Conservation (phyloP, 2,113 vertebrate genomes). For the Pandion haliaetus region DNA sequence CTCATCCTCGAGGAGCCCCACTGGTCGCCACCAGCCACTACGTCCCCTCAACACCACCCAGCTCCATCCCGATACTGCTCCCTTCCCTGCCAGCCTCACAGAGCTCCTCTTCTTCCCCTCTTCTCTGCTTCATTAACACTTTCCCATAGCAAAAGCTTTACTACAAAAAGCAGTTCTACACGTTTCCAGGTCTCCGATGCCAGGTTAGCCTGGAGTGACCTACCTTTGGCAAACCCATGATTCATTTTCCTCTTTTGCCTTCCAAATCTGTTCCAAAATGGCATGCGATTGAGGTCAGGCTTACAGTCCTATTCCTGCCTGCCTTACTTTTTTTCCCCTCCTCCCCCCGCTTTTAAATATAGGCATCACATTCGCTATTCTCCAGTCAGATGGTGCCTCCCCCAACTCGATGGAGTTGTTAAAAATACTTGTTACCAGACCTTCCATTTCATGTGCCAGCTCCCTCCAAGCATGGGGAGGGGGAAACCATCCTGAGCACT, state of each 20-base stretch:
- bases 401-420: slow-evolving; percentile 54
- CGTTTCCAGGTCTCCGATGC: neutral
- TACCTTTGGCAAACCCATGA: slow-evolving; percentile 60
- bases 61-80: neutral
- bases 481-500: neutral
- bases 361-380: slow-evolving; percentile 24
- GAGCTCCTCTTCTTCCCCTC: neutral
- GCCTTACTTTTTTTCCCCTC: slow-evolving; percentile 32
- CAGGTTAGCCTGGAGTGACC: slow-evolving; percentile 50
- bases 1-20: neutral
- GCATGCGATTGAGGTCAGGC: slow-evolving; percentile 52
- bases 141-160: neutral
- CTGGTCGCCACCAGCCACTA: fast-evolving
- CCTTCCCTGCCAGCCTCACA: neutral
- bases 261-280: slow-evolving; percentile 23
- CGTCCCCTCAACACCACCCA: neutral
- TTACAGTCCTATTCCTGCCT: slow-evolving; percentile 60
- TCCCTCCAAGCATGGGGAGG: neutral
- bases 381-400: slow-evolving; percentile 69
- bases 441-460: slow-evolving; percentile 60
- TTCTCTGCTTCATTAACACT: neutral
- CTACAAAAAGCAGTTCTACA: neutral
- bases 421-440: slow-evolving; percentile 64
- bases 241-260: slow-evolving; percentile 30
- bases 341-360: slow-evolving; percentile 61